phyloP scores from a whole-genome alignment of 1,140 invertebrate species.

The Heterodera schachtii region DNA sequence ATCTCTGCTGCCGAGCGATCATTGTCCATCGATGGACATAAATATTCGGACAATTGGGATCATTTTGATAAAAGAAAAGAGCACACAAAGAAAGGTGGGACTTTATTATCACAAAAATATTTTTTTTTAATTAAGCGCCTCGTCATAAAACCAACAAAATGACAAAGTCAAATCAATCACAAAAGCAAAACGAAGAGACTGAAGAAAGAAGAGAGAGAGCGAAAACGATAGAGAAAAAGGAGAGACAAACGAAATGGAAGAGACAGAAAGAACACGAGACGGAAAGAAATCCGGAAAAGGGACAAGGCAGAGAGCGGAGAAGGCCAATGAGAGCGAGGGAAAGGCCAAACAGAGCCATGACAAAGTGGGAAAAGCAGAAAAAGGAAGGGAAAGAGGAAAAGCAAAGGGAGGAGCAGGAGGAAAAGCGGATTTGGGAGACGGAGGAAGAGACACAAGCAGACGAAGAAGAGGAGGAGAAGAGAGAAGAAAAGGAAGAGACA shows the following conservation, averaged over 20 bases:
- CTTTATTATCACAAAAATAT: too few species aligned
- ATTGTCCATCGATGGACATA: neutral
- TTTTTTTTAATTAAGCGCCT: too few species aligned
- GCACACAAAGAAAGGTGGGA: too few species aligned
- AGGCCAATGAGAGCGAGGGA: neutral
- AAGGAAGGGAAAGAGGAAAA: neutral
- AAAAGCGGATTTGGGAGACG: neutral
- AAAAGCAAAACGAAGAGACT: neutral
- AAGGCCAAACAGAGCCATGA: neutral
- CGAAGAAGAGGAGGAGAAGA: slow-evolving; percentile 3
- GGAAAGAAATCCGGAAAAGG: neutral
- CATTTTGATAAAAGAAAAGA: too few species aligned
- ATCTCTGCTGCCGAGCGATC: neutral
- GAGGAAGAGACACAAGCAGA: slow-evolving; percentile 1
- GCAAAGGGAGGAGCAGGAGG: neutral
- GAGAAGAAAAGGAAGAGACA: neutral
- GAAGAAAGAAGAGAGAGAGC: neutral
- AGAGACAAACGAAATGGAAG: neutral
- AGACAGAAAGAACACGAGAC: neutral
- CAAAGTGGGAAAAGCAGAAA: neutral
- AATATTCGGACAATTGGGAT: too few species aligned
- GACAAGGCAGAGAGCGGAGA: neutral
- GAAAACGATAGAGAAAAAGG: neutral
- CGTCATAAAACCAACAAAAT: too few species aligned
- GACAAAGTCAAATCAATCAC: neutral